phyloP scores from a whole-genome alignment of 2,113 vertebrate genomes.

The Boleophthalmus pectinirostris region DNA sequence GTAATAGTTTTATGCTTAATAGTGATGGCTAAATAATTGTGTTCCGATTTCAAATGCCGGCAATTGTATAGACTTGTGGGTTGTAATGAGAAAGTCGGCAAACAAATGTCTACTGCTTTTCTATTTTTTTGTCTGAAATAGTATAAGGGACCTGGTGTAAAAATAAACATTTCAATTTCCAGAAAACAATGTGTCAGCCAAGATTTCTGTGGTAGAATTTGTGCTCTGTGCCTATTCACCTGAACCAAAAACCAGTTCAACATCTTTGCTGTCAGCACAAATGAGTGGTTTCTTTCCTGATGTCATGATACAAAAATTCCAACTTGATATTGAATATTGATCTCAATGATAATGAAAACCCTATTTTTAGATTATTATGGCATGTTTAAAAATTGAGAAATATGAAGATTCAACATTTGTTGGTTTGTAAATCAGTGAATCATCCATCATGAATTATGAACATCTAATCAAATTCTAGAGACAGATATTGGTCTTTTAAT shows the following conservation, averaged over 20 bases:
- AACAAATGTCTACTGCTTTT: background rate
- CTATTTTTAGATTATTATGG: background rate
- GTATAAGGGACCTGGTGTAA: background rate
- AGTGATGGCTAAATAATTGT: background rate
- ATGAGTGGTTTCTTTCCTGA: background rate
- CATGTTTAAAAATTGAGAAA: background rate
- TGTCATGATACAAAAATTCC: too few relatives aligned
- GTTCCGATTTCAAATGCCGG: background rate
- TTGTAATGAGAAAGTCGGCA: background rate
- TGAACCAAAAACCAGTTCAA: background rate
- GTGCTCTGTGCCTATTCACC: background rate
- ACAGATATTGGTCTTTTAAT: background rate
- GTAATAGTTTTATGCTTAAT: background rate
- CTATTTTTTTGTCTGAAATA: background rate
- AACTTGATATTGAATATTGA: too few relatives aligned
- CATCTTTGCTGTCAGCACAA: background rate
- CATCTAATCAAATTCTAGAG: background rate
- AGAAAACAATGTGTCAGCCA: too few relatives aligned
- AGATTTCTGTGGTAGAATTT: background rate
- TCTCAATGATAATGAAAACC: too few relatives aligned
- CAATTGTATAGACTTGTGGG: background rate
- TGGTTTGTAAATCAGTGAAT: background rate
- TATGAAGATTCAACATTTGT: too few relatives aligned
- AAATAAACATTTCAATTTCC: background rate
- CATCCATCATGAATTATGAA: background rate